Conservation (phyloP, 2,113 vertebrate species). For the Mystacornis crossleyi region DNA sequence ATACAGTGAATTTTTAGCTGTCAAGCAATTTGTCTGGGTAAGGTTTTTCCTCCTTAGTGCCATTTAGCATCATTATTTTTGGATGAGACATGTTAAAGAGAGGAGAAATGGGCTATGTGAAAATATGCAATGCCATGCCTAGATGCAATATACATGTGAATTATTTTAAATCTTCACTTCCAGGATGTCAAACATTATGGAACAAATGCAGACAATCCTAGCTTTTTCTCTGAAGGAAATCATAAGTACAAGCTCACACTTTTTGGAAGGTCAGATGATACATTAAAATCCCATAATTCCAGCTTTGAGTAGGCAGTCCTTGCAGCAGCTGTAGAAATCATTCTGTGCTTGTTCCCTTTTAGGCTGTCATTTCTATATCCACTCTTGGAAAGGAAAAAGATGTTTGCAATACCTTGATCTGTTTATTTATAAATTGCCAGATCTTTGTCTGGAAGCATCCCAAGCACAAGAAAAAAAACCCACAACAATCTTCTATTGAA, state of each 20-base stretch:
- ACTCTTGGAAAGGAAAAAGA: neutral
- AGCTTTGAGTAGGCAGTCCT: neutral
- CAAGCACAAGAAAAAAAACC: neutral
- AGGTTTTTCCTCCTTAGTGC: neutral
- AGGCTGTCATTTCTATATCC: neutral
- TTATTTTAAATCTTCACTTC: neutral
- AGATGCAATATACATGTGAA: neutral
- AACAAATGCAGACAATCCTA: neutral
- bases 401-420: neutral
- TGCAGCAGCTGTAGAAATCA: neutral
- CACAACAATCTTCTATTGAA: neutral
- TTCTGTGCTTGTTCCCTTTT: neutral
- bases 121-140: neutral
- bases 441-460: constrained; percentile 5
- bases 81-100: neutral
- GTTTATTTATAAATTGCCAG: constrained; percentile 26
- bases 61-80: neutral
- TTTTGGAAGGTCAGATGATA: neutral
- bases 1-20: neutral
- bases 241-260: rapidly evolving
- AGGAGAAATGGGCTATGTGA: neutral
- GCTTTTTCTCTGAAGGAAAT: neutral
- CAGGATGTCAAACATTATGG: neutral
- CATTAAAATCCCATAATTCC: neutral
- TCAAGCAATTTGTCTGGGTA: neutral